Evolutionary conservation across 1,140 invertebrate species (phyloP).

Genomic region (Drosophila nigrodunni): DNA sequence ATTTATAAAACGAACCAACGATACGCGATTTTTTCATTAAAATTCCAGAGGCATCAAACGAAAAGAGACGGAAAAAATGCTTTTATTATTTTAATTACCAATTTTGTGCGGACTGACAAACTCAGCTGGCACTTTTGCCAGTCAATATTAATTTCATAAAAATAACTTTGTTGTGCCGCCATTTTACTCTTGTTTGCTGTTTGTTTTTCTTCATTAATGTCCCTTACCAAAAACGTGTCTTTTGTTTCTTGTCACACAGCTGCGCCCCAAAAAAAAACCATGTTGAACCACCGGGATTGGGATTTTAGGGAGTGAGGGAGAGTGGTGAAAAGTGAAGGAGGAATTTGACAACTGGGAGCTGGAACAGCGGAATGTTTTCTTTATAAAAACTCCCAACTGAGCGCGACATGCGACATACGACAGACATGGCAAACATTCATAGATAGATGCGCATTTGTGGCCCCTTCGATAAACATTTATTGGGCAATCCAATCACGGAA

Average conservation of each 20-base stretch:
- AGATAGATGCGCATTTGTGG: conserved; percentile 71
- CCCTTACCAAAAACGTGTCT: conserved; percentile 69
- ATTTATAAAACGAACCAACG: conserved; percentile 59
- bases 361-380: conserved; percentile 48
- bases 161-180: conserved; percentile 63
- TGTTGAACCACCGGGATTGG: conserved; percentile 10
- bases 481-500: conserved; percentile 81
- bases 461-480: conserved; percentile 80
- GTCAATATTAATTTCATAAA: conserved; percentile 83
- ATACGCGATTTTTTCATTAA: conserved; percentile 76
- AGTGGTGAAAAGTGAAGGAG: neutral
- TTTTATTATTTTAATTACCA: conserved; percentile 84
- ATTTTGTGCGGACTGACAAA: conserved; percentile 55
- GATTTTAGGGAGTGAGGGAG: neutral
- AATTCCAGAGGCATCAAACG: conserved; percentile 65
- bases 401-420: conserved; percentile 4
- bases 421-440: conserved; percentile 68
- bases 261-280: conserved; percentile 36
- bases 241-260: conserved; percentile 64
- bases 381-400: conserved; percentile 59
- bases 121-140: conserved; percentile 60
- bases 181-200: conserved; percentile 36
- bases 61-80: conserved; percentile 58
- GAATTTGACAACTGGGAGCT: conserved; percentile 20
- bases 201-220: conserved; percentile 60